Conservation (phyloP, 2,797 vertebrate species). For the Mormyrops boulengeri region DNA sequence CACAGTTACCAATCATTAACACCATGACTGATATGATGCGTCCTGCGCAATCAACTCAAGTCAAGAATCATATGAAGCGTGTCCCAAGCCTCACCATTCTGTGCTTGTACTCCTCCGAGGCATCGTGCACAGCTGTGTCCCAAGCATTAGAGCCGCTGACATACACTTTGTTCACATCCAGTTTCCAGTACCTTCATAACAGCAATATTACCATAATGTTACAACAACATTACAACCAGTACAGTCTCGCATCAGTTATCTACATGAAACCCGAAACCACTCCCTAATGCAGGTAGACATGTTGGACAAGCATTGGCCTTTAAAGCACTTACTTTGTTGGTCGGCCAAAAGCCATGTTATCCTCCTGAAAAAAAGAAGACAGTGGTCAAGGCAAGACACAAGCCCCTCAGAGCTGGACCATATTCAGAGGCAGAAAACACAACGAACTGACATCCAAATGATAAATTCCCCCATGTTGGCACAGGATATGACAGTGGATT, state of each 20-base stretch:
- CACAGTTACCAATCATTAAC: neutral
- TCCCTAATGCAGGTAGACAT: no score
- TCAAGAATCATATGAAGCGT: neutral
- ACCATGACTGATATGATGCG: neutral
- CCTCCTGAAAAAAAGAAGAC: slow-evolving; percentile 64
- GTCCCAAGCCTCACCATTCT: slow-evolving; percentile 68
- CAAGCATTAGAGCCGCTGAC: slow-evolving; percentile 70
- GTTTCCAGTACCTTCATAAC: slow-evolving; percentile 77
- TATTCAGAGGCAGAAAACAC: neutral
- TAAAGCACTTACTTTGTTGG: slow-evolving; percentile 83
- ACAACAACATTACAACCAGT: neutral
- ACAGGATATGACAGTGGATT: neutral
- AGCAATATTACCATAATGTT: neutral
- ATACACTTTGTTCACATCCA: slow-evolving; percentile 76
- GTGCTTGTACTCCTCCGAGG: slow-evolving; percentile 91
- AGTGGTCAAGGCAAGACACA: neutral
- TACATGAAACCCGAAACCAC: neutral
- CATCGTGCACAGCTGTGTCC: slow-evolving; percentile 82
- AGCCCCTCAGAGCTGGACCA: neutral
- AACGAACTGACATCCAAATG: neutral
- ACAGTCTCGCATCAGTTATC: neutral
- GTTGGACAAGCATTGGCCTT: neutral
- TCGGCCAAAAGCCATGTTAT: slow-evolving; percentile 96
- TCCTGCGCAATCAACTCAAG: neutral
- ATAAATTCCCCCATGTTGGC: neutral